Conservation (phyloP, 2,797 vertebrate genomes). For the Crocidura indochinensis region DNA sequence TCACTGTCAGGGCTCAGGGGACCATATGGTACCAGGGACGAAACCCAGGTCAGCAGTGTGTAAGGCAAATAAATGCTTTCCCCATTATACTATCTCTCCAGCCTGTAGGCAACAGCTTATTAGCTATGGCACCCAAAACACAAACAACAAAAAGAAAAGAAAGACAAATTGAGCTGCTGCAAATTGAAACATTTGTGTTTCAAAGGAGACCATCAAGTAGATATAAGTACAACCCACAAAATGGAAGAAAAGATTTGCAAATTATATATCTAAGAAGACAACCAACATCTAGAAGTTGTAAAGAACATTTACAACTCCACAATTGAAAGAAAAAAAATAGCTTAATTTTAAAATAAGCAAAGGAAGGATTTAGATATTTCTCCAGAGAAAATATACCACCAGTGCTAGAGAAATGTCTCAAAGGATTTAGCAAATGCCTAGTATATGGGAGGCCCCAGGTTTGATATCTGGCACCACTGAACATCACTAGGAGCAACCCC, state of each 20-base stretch:
- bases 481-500: too few relatives aligned
- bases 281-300: slow-evolving; percentile 7
- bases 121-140: background rate
- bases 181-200: slow-evolving; percentile 16
- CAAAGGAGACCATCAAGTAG: background rate
- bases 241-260: slow-evolving; percentile 3
- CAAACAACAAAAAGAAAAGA: slow-evolving; percentile 31
- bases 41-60: too few relatives aligned
- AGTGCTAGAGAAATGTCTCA: too few relatives aligned
- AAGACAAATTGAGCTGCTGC: background rate
- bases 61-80: too few relatives aligned
- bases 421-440: too few relatives aligned
- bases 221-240: background rate
- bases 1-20: too few relatives aligned
- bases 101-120: background rate
- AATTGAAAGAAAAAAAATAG: slow-evolving; percentile 40
- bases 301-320: slow-evolving; percentile 15
- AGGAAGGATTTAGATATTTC: slow-evolving; percentile 12
- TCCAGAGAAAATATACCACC: background rate
- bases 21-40: too few relatives aligned
- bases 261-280: background rate
- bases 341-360: slow-evolving; percentile 1
- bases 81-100: too few relatives aligned
- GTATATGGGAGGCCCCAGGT: too few relatives aligned
- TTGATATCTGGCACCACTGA: too few relatives aligned